Conservation (phyloP, 2,797 vertebrate species). For the Varecia variegata region DNA sequence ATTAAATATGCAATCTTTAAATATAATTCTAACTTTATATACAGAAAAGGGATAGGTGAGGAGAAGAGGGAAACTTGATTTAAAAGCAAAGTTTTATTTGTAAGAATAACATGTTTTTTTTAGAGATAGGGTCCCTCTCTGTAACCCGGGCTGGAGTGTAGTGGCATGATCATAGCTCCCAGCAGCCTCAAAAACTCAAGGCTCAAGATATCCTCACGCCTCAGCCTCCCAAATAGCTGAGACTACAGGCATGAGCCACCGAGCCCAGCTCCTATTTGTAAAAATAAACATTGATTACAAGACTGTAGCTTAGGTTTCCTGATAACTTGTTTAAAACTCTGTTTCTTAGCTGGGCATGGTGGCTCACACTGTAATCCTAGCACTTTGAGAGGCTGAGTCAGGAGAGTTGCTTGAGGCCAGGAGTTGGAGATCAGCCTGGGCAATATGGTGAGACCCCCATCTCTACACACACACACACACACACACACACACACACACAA, state of each 20-base stretch:
- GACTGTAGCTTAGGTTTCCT: not conserved
- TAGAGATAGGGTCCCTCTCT: not conserved
- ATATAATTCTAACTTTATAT: constrained; percentile 14
- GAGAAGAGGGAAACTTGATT: not conserved
- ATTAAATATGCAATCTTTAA: not conserved
- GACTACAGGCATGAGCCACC: no score
- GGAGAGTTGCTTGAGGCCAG: not conserved
- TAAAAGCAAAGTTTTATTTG: not conserved
- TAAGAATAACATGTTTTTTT: not conserved
- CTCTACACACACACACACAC: no score
- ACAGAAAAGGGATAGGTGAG: not conserved
- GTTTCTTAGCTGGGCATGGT: not conserved
- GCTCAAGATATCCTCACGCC: no score
- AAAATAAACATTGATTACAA: not conserved
- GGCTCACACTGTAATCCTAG: not conserved
- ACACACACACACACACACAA: no score
- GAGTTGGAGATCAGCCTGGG: not conserved
- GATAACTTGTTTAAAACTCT: not conserved
- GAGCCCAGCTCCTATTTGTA: not conserved
- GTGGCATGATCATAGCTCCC: not conserved
- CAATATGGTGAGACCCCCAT: not conserved
- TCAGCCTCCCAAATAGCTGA: no score
- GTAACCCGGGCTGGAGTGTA: not conserved
- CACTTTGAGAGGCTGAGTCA: not conserved
- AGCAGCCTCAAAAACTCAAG: not conserved